phyloP scores from a whole-genome alignment of 1,140 invertebrate species.

The Heliconius nattereri region DNA sequence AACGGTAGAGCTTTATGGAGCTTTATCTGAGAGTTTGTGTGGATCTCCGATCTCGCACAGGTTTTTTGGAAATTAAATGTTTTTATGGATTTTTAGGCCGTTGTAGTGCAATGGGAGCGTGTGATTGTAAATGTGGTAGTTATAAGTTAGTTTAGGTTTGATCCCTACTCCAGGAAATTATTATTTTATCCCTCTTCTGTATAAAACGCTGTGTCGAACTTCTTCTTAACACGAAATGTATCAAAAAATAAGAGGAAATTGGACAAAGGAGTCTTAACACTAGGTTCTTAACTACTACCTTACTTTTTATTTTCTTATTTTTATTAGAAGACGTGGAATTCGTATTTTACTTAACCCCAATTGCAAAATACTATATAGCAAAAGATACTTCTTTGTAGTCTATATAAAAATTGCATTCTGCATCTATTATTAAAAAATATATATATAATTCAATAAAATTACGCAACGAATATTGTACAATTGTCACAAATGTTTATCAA shows the following conservation, averaged over 20 bases:
- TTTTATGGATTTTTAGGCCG: not conserved
- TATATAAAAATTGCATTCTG: not conserved
- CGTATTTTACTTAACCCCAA: too few species aligned
- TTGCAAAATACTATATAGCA: not conserved
- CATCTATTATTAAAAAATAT: not conserved
- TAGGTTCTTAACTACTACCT: too few species aligned
- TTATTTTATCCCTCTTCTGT: not conserved
- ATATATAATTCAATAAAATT: not conserved
- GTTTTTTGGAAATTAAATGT: not conserved
- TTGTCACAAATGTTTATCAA: conserved; percentile 66
- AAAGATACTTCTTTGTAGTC: not conserved
- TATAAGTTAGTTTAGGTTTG: not conserved
- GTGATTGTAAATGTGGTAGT: too few species aligned
- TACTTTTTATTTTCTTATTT: too few species aligned
- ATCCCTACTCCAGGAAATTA: not conserved
- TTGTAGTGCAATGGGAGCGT: not conserved
- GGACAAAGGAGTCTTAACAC: too few species aligned
- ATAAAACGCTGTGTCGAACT: too few species aligned
- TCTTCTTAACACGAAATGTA: too few species aligned
- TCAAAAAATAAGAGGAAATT: too few species aligned
- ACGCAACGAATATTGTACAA: conserved; percentile 34
- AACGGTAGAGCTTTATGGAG: not conserved
- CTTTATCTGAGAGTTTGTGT: not conserved
- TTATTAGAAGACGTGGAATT: too few species aligned
- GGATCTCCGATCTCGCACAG: not conserved